Conservation (phyloP, 2,888 invertebrate species). For the Drosophila sordidula region DNA sequence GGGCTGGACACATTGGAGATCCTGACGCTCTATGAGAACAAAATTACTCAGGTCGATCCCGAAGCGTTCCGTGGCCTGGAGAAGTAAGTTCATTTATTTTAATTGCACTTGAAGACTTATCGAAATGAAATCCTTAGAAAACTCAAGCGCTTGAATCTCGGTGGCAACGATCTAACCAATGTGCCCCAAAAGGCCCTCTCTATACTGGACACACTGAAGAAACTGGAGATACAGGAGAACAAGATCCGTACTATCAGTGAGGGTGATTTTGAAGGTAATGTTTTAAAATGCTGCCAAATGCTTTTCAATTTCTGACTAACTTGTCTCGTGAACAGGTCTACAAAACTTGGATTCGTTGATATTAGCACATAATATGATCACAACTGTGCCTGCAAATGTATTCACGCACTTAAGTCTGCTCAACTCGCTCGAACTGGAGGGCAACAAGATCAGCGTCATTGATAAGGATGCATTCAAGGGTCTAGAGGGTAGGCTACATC, state of each 20-base stretch:
- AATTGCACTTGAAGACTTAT: neutral
- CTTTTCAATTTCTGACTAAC: neutral
- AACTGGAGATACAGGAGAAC: constrained; percentile 95
- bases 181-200: constrained; percentile 93
- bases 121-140: constrained; percentile 86
- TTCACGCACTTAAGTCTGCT: constrained; percentile 92
- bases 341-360: constrained; percentile 93
- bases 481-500: constrained; percentile 90
- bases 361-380: constrained; percentile 93
- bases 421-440: constrained; percentile 95
- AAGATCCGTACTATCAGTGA: constrained; percentile 91
- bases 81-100: constrained; percentile 87
- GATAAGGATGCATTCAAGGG: constrained; percentile 95
- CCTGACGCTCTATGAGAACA: constrained; percentile 94
- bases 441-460: constrained; percentile 92
- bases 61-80: constrained; percentile 95
- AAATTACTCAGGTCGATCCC: constrained; percentile 91
- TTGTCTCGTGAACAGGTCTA: constrained; percentile 87
- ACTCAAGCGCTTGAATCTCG: constrained; percentile 93
- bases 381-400: constrained; percentile 91
- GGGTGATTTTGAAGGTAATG: constrained; percentile 93
- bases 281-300: neutral
- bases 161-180: constrained; percentile 91
- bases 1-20: constrained; percentile 95
- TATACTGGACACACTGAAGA: constrained; percentile 91